Base-by-base conservation (phyloP, 1,140 invertebrate genomes). In the Tetramorium alpestre region DNA sequence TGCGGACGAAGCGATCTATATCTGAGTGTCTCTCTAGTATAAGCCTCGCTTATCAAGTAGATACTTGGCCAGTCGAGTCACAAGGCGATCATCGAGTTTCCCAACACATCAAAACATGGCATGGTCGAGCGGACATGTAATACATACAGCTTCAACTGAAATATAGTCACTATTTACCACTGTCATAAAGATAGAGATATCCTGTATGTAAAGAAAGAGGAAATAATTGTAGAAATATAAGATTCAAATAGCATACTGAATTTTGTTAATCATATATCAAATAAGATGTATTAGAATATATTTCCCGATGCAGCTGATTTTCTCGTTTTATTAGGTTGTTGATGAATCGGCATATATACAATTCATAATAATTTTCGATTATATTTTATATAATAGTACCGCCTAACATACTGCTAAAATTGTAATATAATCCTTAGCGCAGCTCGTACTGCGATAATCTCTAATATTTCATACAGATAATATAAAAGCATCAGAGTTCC, bases 31-130 rank as follows among this genome's bases (percentile, higher is more conserved):
- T 67, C 80, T 49, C 7, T 41, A 6, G 1, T 22, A 38, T 84
- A 73, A 82, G 25, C 54, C 1, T 1, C 13, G 69, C n/a, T 84
- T 84, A 73, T 84, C 69, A 75, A 60, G 38, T 49, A 60, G 69
- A 75, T 60, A 49, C 69, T 84, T 73, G 54, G 13, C 44, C n/a
- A 75, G 69, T 60, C 51, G 8, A 75, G 41, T 49, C 69, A n/a
- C 54, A 33, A 56, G 41, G 8, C 69, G 70, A 84, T 75, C 69
- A 47, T 38, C 54, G 54, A 73, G 13, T 84, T 62, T 75, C 10
- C 28, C 25, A 60, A 7, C 51, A n/a, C 13, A 41, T 60, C 56
- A 62, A 75, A 84, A 62, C n/a, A 75, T 18, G 13, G 1, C 16
- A 22, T 25, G 25, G 13, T 25, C 41, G 41, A 16, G 11, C 38